Conservation (phyloP, 2,797 vertebrate genomes). For the Bovichtus diacanthus region DNA sequence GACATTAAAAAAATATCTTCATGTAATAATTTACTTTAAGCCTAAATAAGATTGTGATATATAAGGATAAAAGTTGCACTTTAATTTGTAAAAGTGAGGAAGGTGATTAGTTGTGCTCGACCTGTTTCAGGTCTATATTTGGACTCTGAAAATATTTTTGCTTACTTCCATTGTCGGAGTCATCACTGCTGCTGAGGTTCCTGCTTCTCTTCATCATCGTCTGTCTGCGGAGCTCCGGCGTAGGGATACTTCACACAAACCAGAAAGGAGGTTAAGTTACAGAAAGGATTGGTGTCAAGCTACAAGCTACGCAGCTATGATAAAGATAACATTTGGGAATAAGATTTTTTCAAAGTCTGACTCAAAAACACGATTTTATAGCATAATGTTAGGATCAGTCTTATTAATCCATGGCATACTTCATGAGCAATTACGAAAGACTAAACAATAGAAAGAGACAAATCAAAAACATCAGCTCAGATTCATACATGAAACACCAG, state of each 20-base stretch:
- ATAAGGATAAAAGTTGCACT: not conserved
- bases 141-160: slow-evolving; percentile 36
- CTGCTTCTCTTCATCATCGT: slow-evolving; percentile 94
- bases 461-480: too few species aligned
- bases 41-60: not conserved
- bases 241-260: slow-evolving; percentile 46
- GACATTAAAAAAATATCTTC: not conserved
- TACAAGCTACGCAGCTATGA: not conserved
- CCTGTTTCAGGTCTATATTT: slow-evolving; percentile 49
- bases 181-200: slow-evolving; percentile 95
- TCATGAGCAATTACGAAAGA: too few species aligned
- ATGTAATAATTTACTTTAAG: not conserved
- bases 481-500: too few species aligned
- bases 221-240: slow-evolving; percentile 52
- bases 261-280: not conserved
- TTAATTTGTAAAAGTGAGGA: slow-evolving; percentile 19
- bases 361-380: not conserved
- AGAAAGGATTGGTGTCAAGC: not conserved
- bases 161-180: slow-evolving; percentile 99
- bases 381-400: not conserved
- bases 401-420: not conserved
- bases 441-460: too few species aligned
- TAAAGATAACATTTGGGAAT: not conserved
- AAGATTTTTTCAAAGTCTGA: not conserved
- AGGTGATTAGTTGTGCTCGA: not conserved